Percentiles rank a stretch among this genome's conserved stretches.
phyloP scores from a whole-genome alignment of 2,113 vertebrate genomes.

The Bufo bufo region DNA sequence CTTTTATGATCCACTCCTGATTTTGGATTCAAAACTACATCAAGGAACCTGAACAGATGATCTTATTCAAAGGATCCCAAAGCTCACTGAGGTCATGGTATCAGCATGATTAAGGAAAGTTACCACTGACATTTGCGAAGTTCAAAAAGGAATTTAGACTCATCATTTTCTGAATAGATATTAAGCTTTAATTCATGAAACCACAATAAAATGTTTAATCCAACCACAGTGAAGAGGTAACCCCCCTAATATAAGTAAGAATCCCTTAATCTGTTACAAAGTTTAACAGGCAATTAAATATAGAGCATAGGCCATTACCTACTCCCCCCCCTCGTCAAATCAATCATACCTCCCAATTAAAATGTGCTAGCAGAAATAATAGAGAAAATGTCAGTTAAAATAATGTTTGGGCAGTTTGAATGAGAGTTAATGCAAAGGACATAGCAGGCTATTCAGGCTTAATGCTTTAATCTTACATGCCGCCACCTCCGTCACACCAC shows the following conservation, averaged over 20 bases:
- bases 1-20: too few relatives aligned
- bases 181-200: background rate
- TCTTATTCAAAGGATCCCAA: background rate
- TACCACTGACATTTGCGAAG: background rate
- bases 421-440: conserved; percentile 49
- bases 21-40: too few relatives aligned
- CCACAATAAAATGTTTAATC: background rate
- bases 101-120: background rate
- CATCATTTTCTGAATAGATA: background rate
- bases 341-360: conserved; percentile 49
- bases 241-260: background rate
- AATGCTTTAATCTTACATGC: conserved; percentile 55
- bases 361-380: conserved; percentile 54
- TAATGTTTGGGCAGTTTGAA: conserved; percentile 48
- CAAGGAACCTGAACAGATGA: too few relatives aligned
- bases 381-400: conserved; percentile 48
- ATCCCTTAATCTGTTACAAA: conserved; percentile 21
- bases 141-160: background rate
- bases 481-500: conserved; percentile 32
- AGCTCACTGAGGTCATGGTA: background rate
- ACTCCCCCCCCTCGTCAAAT: conserved; percentile 27
- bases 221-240: background rate
- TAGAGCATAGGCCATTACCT: conserved; percentile 5
- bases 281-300: conserved; percentile 41
- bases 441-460: conserved; percentile 36